A percentile compares a stretch with the other conserved stretches of the same genome.
Conservation (phyloP, 2,888 invertebrate species). For the Drosophila crucigera region DNA sequence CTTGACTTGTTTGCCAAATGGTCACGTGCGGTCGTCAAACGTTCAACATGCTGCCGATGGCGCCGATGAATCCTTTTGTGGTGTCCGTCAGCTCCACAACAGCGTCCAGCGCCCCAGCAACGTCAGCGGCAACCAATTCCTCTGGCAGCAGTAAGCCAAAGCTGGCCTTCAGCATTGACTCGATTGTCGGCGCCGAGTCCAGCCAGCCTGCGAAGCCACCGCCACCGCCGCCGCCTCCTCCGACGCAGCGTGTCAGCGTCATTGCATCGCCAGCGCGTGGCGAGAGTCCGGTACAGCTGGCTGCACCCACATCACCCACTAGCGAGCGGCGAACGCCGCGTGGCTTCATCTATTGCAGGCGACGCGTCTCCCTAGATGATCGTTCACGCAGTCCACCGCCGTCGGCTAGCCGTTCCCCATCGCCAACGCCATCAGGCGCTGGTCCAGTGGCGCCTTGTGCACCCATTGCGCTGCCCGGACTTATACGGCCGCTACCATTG, state of each 20-base stretch:
- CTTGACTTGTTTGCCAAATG: conserved; percentile 77
- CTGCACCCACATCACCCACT: conserved; percentile 50
- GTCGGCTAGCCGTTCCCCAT: conserved; percentile 55
- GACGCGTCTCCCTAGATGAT: conserved; percentile 71
- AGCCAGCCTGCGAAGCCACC: conserved; percentile 30
- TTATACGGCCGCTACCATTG: conserved; percentile 84
- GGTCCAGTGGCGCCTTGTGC: conserved; percentile 34
- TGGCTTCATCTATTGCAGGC: conserved; percentile 78
- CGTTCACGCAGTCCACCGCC: conserved; percentile 70
- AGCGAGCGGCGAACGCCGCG: conserved; percentile 66
- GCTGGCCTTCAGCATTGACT: conserved; percentile 97
- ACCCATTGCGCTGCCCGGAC: conserved; percentile 66
- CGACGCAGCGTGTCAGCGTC: conserved; percentile 52
- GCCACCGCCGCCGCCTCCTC: conserved; percentile 27
- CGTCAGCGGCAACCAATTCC: conserved; percentile 63
- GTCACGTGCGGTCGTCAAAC: conserved; percentile 85
- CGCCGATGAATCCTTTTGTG: conserved; percentile 87
- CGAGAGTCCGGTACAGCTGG: conserved; percentile 65
- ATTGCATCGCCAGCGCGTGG: conserved; percentile 74
- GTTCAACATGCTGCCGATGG: conserved; percentile 94
- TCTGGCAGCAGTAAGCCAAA: conserved; percentile 90
- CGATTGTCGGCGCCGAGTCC: conserved; percentile 90
- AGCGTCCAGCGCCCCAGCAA: conserved; percentile 50
- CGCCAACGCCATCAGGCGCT: conserved; percentile 45
- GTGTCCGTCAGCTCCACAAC: conserved; percentile 67